Base-by-base conservation (phyloP, 2,113 vertebrate species). In the Leuciscus idus region DNA sequence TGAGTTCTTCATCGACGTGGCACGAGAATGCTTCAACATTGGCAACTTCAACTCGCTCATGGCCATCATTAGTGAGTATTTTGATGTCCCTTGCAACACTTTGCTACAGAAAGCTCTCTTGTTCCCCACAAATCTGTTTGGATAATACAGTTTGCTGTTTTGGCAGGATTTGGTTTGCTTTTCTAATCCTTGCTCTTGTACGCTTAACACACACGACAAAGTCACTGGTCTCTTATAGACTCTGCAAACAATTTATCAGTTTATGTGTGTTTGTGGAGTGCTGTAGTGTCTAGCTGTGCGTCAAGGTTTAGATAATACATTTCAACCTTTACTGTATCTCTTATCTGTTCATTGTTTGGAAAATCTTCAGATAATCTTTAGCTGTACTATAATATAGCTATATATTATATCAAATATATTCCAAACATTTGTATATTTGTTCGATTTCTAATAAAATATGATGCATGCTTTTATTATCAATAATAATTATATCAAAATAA, bases 21-120 rank as follows among this genome's bases (percentile, higher is more conserved):
- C 98, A 3, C 95, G 97, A 0, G 98, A 98, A 78, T 99, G 98
- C 91, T 98, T 98, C 91, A 98, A 99, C 93, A 99, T 99, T 6
- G 98, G 98, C 88, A 99, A 99, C 95, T 99, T 99, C 72, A 99
- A 99, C 92, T 99, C 98, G 76, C 94, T 99, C 89, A 99, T 99
- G 98, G 98, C 98, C 48, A 98, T 99, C 89, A 97, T 99, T 87
- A 98, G 98, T 99, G 91, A 99, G 98, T 97, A 66, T 89, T 73
- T 87, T 81, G 74, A 2, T 2, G 62, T 57, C 55, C 23, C 13
- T 83, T 12, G 12, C 57, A 46, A n/a, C 23, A 17, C 15, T 75
- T 91, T 17, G 0, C 0, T 43, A 50, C 46, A 52, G 33, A 81
- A 30, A 59, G 39, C 30, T 55, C 28, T 68, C 78, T 74, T 81